Percentiles rank a stretch among this genome's conserved stretches.
phyloP scores from a whole-genome alignment of 2,113 vertebrate species.

The Pelecanoides urinatrix region DNA sequence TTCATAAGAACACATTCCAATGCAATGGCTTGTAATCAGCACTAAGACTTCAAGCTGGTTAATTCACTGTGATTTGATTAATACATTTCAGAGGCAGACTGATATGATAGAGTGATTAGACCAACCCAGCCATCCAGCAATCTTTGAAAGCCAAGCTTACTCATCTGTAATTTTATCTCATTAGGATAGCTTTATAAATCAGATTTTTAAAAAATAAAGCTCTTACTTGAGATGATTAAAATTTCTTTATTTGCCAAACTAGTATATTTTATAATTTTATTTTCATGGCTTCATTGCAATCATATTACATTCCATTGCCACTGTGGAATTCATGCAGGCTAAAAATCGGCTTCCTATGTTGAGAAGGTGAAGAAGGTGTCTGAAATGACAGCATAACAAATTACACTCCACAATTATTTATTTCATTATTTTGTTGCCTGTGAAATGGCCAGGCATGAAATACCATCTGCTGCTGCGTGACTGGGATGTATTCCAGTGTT shows the following conservation, averaged over 20 bases:
- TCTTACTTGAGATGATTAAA: not conserved
- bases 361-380: not conserved
- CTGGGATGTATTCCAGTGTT: not conserved
- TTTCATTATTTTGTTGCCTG: not conserved
- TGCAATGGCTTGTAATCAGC: not conserved
- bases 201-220: not conserved
- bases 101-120: not conserved
- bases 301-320: not conserved
- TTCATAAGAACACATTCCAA: not conserved
- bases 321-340: not conserved
- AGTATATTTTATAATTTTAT: not conserved
- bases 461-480: not conserved
- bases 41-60: not conserved
- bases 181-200: not conserved
- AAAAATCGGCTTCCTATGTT: not conserved
- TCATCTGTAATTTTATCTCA: not conserved
- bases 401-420: not conserved
- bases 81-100: not conserved
- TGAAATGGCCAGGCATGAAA: not conserved
- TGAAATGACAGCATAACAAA: not conserved
- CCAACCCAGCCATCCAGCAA: not conserved
- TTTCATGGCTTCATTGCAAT: not conserved
- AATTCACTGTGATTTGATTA: conserved; percentile 2
- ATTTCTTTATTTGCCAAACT: not conserved
- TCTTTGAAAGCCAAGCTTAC: not conserved